Evolutionary conservation across 2,888 invertebrate species (phyloP).

Genomic region (Rhogogaster chlorosoma): DNA sequence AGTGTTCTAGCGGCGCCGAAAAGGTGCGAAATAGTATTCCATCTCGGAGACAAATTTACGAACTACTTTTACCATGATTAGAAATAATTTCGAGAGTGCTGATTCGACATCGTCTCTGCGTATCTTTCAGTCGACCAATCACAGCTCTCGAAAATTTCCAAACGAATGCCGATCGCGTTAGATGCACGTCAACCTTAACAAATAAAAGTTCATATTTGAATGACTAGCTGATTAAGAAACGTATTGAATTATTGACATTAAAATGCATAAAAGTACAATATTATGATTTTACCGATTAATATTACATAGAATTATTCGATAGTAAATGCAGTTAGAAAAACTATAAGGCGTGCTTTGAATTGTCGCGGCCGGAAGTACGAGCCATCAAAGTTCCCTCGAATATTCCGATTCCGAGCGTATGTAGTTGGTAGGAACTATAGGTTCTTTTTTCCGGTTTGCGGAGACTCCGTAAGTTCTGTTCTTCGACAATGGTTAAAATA

Average conservation of each 20-base stretch:
- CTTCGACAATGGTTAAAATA: slow-evolving; percentile 60
- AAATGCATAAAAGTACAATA: background rate
- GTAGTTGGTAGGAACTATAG: slow-evolving; percentile 22
- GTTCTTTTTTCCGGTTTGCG: slow-evolving; percentile 69
- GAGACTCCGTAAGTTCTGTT: slow-evolving; percentile 69
- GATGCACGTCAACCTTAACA: background rate
- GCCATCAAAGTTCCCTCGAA: slow-evolving; percentile 12
- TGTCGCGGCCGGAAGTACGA: slow-evolving; percentile 29
- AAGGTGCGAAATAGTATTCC: background rate
- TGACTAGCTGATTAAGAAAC: background rate
- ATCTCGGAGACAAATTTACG: background rate
- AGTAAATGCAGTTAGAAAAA: background rate
- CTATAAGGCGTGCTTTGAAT: background rate
- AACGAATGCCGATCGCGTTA: background rate
- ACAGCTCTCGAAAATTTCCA: background rate
- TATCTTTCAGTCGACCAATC: slow-evolving; percentile 2
- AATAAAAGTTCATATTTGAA: background rate
- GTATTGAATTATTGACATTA: background rate
- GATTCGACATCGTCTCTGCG: background rate
- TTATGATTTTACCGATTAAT: background rate
- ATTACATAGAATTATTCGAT: background rate
- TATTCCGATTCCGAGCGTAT: background rate
- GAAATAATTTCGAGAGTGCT: background rate
- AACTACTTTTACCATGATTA: background rate
- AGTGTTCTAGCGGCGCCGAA: background rate